A percentile compares a stretch with the other conserved stretches of the same genome.
These are phyloP conservation scores for Coendou prehensilis DNA, from an alignment of 2,797 vertebrate genomes.

Conservation along the genomic window DNA sequence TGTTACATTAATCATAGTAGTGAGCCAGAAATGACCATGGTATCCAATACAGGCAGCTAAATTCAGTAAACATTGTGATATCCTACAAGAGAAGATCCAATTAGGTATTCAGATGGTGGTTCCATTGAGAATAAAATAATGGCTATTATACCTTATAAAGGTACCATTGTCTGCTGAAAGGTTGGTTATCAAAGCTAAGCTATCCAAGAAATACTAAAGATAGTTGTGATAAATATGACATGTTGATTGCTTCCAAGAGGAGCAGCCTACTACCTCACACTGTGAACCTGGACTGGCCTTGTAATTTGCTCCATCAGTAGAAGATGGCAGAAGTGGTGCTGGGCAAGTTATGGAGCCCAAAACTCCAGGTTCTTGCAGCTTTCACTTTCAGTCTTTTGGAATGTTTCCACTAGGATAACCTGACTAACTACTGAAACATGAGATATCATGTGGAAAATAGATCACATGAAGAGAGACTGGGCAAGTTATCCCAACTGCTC, in stretches of 20 bases:
- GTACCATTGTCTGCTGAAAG: background rate
- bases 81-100: background rate
- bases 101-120: background rate
- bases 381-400: background rate
- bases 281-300: background rate
- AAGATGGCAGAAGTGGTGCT: background rate
- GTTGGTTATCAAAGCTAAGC: background rate
- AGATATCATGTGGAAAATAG: background rate
- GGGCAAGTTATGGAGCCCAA: background rate
- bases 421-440: background rate
- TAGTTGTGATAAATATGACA: background rate
- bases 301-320: background rate
- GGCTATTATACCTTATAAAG: background rate
- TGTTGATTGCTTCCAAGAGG: background rate
- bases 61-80: background rate
- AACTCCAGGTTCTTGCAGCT: background rate
- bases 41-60: background rate
- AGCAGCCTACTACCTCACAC: background rate
- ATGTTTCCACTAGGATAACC: background rate
- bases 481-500: background rate
- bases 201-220: background rate
- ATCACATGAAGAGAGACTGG: background rate
- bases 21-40: background rate
- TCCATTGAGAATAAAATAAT: background rate
- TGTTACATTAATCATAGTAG: background rate